A percentile compares a stretch with the other conserved stretches of the same genome.
Evolutionary conservation across 2,113 vertebrate species (phyloP).

Genomic region (Triplophysa siluroides): DNA sequence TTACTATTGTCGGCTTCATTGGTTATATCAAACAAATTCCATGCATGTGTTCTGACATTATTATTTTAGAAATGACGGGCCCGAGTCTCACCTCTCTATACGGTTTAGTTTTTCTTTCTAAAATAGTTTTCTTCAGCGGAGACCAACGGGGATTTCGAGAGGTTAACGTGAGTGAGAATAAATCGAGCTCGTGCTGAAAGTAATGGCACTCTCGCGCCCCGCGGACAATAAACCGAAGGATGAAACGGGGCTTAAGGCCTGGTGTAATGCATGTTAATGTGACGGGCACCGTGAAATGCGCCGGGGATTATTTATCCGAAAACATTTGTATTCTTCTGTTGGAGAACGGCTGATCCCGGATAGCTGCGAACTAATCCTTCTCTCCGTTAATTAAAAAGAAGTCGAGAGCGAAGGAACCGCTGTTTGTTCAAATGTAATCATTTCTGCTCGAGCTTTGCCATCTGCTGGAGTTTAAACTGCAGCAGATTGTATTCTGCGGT

Average conservation of each 20-base stretch:
- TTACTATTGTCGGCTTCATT: too few relatives aligned
- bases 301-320: slow-evolving; percentile 78
- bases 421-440: slow-evolving; percentile 86
- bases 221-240: slow-evolving; percentile 54
- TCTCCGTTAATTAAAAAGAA: slow-evolving; percentile 89
- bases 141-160: neutral
- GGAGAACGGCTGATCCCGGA: slow-evolving; percentile 84
- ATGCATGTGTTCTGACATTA: too few relatives aligned
- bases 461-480: slow-evolving; percentile 91
- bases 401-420: slow-evolving; percentile 81
- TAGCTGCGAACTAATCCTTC: slow-evolving; percentile 85
- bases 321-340: slow-evolving; percentile 82
- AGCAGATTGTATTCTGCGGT: slow-evolving; percentile 80
- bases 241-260: slow-evolving; percentile 66
- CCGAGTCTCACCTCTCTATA: neutral
- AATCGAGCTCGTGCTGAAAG: slow-evolving; percentile 48
- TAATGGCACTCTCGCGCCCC: slow-evolving; percentile 54
- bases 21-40: too few relatives aligned
- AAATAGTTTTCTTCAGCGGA: slow-evolving; percentile 1
- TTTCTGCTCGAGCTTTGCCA: slow-evolving; percentile 92
- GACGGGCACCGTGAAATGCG: slow-evolving; percentile 65
- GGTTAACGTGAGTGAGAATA: slow-evolving; percentile 20
- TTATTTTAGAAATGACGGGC: too few relatives aligned
- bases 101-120: neutral
- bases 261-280: slow-evolving; percentile 78